Base-by-base conservation (phyloP, 2,888 invertebrate species). In the Ochropleura plecta region DNA sequence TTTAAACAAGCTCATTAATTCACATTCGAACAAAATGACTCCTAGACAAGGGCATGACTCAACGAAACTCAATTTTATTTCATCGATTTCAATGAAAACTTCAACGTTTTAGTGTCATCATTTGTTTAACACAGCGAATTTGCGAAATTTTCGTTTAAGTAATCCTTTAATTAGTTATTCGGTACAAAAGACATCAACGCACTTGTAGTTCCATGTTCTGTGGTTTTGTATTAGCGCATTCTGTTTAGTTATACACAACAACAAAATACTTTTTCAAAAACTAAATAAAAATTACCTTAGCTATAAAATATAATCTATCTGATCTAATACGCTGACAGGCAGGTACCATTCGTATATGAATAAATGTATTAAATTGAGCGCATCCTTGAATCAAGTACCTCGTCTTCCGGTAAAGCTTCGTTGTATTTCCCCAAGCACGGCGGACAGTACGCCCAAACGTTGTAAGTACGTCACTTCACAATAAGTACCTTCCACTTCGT, bases 1-100 rank as follows among this genome's bases (percentile, higher is more conserved):
- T 93, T 94, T 92, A 92, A 91, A 93, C 90, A 89, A 86, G 88
- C 92, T 93, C 92, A 93, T 95, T 95, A 94, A 93, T 94, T 93
- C 92, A 87, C 90, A 90, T 91, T 91, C 88, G 89, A 89, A 89
- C 89, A 86, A 91, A 92, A 91, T 90, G 89, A 90, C 91, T 91
- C 88, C 91, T 91, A 91, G 88, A 89, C 89, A 88, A 90, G 88
- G 87, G 86, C 90, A 88, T 88, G 88, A 91, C 89, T 91, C 90
- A 88, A 87, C 85, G 82, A 79, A 67, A 64, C 79, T 84, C 67
- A 76, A 79, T 75, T 82, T 78, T 76, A 74, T 83, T 84, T 82
- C 74, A 84, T 79, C 75, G 63, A 80, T 82, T 84, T 85, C 59
- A 78, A 81, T 81, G 73, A 79, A 78, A 81, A 87, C 64, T 74